Conservation (phyloP, 2,888 invertebrate species). For the Netelia melanura region DNA sequence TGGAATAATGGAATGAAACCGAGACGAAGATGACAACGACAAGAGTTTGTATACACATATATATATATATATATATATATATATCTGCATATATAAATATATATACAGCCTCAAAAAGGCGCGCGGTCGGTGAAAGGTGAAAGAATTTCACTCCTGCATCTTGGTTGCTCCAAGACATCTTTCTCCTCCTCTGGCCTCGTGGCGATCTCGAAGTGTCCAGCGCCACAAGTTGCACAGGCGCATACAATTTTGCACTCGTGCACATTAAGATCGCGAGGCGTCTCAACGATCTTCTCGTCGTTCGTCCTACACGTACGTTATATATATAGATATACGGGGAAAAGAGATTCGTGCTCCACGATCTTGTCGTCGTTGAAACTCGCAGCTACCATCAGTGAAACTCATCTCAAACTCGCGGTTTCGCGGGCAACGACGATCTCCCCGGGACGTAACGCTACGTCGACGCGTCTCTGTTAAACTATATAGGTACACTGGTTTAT, state of each 20-base stretch:
- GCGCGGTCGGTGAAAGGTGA: constrained; percentile 77
- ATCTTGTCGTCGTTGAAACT: background rate
- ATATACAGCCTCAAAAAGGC: constrained; percentile 67
- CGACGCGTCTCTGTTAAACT: too few species aligned
- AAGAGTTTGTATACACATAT: constrained; percentile 18
- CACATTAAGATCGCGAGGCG: constrained; percentile 46
- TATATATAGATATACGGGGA: background rate
- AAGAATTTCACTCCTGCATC: constrained; percentile 75
- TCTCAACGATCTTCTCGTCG: background rate
- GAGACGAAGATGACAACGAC: constrained; percentile 43
- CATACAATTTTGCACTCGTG: constrained; percentile 55
- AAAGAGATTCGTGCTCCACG: background rate
- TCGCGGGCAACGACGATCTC: constrained; percentile 51
- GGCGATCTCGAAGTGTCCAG: constrained; percentile 36
- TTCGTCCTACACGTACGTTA: background rate
- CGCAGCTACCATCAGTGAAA: constrained; percentile 5
- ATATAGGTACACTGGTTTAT: constrained; percentile 68
- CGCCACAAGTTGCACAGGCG: constrained; percentile 19
- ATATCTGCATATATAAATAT: constrained; percentile 5
- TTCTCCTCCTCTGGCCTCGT: constrained; percentile 48
- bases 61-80: background rate
- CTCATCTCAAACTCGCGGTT: constrained; percentile 70
- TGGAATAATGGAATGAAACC: constrained; percentile 57
- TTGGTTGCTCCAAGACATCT: constrained; percentile 60
- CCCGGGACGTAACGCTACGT: too few species aligned